Evolutionary conservation across 2,797 vertebrate genomes (phyloP).

Genomic region (Periparus ater): DNA sequence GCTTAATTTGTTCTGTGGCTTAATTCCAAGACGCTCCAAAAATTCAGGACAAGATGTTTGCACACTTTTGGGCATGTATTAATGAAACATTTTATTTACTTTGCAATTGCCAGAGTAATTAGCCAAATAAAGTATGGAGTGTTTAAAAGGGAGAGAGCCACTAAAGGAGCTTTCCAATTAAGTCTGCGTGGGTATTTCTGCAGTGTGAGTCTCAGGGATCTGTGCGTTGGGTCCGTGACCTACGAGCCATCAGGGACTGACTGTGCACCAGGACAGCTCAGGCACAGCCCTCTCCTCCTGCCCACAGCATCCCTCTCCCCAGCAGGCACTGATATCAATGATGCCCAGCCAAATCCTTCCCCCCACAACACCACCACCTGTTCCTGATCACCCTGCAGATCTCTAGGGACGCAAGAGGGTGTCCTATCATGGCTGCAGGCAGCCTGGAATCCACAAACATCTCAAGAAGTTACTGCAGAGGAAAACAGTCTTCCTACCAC

Average conservation of each 20-base stretch:
- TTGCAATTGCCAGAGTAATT: conserved; percentile 54
- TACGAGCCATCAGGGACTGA: background rate
- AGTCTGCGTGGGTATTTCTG: background rate
- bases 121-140: conserved; percentile 40
- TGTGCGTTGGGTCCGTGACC: background rate
- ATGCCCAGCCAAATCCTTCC: background rate
- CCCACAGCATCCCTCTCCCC: rapidly evolving
- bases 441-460: background rate
- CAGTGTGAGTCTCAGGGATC: background rate
- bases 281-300: background rate
- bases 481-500: background rate
- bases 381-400: background rate
- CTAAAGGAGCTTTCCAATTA: conserved; percentile 20
- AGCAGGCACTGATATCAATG: background rate
- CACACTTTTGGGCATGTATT: conserved; percentile 45
- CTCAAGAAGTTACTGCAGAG: background rate
- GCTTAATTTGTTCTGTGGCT: conserved; percentile 46
- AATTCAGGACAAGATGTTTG: conserved; percentile 22
- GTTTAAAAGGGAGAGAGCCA: background rate
- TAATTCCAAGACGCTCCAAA: conserved; percentile 16
- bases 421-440: background rate
- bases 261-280: background rate
- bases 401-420: background rate
- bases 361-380: background rate
- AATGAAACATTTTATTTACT: conserved; percentile 53